Conservation (phyloP, 2,797 vertebrate species). For the Lophura swinhoii region DNA sequence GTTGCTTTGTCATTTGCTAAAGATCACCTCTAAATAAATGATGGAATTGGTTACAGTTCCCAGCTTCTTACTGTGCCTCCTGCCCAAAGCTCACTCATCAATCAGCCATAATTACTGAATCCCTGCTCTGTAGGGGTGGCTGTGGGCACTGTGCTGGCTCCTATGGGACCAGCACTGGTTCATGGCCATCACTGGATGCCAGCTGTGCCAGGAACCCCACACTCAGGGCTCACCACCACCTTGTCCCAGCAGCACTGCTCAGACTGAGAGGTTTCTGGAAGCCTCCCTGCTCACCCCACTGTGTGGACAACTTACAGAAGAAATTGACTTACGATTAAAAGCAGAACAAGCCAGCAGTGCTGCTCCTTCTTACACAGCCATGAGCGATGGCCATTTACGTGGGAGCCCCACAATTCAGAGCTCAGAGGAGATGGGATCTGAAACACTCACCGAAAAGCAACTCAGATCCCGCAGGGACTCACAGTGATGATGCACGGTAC, state of each 20-base stretch:
- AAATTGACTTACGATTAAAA: neutral
- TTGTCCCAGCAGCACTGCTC: neutral
- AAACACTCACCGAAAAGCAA: too few relatives aligned
- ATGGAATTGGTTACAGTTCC: rapidly evolving
- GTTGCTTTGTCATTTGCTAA: neutral
- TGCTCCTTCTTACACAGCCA: neutral
- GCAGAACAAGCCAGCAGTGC: neutral
- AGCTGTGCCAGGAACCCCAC: too few relatives aligned
- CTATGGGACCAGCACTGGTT: too few relatives aligned
- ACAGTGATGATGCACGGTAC: neutral
- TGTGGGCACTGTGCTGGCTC: neutral
- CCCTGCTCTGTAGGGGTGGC: neutral
- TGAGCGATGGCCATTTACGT: rapidly evolving
- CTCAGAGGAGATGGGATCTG: neutral
- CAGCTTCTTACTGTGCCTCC: rapidly evolving
- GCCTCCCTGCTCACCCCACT: neutral
- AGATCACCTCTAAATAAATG: neutral
- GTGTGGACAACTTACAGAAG: neutral
- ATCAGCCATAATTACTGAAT: rapidly evolving
- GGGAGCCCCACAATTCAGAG: too few relatives aligned
- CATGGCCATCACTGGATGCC: neutral
- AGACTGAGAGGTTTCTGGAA: rapidly evolving
- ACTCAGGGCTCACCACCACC: neutral
- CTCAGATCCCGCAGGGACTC: too few relatives aligned
- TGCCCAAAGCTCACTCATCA: neutral